Conservation (phyloP, 2,797 vertebrate species). For the Hozukius guyotensis region DNA sequence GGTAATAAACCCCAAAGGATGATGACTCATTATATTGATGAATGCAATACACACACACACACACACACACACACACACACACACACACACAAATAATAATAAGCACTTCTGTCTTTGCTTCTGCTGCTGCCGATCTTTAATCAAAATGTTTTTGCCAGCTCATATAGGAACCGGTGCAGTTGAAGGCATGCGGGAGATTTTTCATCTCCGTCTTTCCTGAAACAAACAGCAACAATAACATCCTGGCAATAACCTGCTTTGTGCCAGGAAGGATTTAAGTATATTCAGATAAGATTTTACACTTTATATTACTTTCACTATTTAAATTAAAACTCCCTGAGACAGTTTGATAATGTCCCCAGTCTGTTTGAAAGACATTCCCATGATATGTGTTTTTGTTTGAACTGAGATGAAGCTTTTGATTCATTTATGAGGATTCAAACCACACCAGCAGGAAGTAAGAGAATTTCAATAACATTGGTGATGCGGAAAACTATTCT, state of each 20-base stretch:
- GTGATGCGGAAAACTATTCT: no score
- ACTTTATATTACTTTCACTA: rapidly evolving
- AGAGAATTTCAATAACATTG: no score
- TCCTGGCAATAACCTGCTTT: not conserved
- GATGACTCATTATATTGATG: conserved; percentile 53
- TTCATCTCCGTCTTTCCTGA: not conserved
- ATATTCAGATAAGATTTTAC: not conserved
- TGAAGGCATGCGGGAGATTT: not conserved
- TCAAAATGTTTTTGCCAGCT: conserved; percentile 19
- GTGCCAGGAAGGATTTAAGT: not conserved
- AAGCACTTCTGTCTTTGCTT: not conserved
- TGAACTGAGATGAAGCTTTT: not conserved
- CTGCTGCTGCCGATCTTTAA: conserved; percentile 15
- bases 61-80: conserved; percentile 1
- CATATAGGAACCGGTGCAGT: not conserved
- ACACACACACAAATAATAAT: not conserved
- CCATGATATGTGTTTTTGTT: rapidly evolving
- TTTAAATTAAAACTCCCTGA: not conserved
- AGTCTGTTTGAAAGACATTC: not conserved
- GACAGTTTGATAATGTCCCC: not conserved
- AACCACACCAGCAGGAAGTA: not conserved
- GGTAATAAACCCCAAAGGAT: conserved; percentile 42
- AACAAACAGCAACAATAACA: conserved; percentile 8
- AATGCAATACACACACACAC: not conserved
- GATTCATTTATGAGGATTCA: not conserved